phyloP scores from a whole-genome alignment of 2,888 invertebrate species.

The Ichneumoninae sp. region DNA sequence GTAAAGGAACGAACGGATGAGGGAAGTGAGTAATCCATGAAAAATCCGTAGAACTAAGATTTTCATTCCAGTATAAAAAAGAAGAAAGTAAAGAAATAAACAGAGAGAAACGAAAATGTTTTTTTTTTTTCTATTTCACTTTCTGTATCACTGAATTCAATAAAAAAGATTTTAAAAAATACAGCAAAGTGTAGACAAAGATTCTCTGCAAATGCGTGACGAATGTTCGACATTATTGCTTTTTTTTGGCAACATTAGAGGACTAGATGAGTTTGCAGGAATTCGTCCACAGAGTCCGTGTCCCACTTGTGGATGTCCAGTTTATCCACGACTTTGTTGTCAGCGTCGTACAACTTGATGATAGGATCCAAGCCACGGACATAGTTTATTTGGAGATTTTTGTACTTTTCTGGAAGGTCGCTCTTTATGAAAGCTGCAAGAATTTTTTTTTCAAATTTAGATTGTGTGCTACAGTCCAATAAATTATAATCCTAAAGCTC shows the following conservation, averaged over 20 bases:
- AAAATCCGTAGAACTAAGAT: slow-evolving; percentile 68
- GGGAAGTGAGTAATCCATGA: slow-evolving; percentile 49
- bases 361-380: slow-evolving; percentile 97
- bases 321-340: slow-evolving; percentile 93
- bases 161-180: slow-evolving; percentile 21
- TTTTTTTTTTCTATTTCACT: slow-evolving; percentile 56
- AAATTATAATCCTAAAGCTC: neutral
- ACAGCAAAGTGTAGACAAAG: slow-evolving; percentile 17
- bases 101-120: slow-evolving; percentile 62
- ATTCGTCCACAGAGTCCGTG: slow-evolving; percentile 98
- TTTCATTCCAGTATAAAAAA: slow-evolving; percentile 74
- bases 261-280: slow-evolving; percentile 94
- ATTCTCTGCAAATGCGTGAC: neutral
- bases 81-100: slow-evolving; percentile 54
- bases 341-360: slow-evolving; percentile 94
- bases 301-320: slow-evolving; percentile 99
- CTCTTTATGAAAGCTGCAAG: slow-evolving; percentile 96
- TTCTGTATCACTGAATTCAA: slow-evolving; percentile 62
- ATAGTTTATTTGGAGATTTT: slow-evolving; percentile 96
- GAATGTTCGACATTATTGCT: slow-evolving; percentile 35
- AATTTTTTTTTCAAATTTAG: slow-evolving; percentile 29
- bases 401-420: slow-evolving; percentile 94
- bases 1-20: neutral
- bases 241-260: slow-evolving; percentile 44
- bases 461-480: neutral